Evolutionary conservation across 2,888 invertebrate genomes (phyloP).

Genomic region (Diachrysia chrysitis): DNA sequence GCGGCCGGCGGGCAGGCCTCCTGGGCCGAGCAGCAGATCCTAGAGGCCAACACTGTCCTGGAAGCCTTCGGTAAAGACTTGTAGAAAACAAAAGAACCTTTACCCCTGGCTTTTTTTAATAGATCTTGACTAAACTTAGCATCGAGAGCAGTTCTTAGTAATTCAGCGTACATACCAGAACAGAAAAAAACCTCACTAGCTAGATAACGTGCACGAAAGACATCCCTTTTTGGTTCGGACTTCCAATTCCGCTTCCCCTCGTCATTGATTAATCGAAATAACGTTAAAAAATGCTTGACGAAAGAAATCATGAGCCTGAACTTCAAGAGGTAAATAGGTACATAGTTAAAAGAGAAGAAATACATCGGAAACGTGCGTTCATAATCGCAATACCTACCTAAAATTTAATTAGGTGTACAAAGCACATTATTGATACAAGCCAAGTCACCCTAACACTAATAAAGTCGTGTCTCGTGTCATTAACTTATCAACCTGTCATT

Average conservation of each 20-base stretch:
- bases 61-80: constrained; percentile 95
- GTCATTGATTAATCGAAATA: no score
- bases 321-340: no score
- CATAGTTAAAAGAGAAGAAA: background rate
- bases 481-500: constrained; percentile 38
- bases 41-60: constrained; percentile 97
- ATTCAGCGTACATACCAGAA: no score
- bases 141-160: no score
- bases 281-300: no score
- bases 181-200: no score
- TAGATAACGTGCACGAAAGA: no score
- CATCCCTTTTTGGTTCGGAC: no score
- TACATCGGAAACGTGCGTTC: background rate
- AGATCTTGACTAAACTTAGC: no score
- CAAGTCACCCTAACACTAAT: constrained; percentile 10
- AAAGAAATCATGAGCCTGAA: no score
- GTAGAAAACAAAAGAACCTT: background rate
- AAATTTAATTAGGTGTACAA: background rate
- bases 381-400: background rate
- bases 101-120: background rate
- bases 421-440: background rate
- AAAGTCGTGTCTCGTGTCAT: constrained; percentile 29
- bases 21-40: constrained; percentile 98
- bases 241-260: no score
- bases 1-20: constrained; percentile 93